These are phyloP conservation scores for Crotalus viridis DNA, from an alignment of 2,113 vertebrate genomes.

Conservation along the genomic window DNA sequence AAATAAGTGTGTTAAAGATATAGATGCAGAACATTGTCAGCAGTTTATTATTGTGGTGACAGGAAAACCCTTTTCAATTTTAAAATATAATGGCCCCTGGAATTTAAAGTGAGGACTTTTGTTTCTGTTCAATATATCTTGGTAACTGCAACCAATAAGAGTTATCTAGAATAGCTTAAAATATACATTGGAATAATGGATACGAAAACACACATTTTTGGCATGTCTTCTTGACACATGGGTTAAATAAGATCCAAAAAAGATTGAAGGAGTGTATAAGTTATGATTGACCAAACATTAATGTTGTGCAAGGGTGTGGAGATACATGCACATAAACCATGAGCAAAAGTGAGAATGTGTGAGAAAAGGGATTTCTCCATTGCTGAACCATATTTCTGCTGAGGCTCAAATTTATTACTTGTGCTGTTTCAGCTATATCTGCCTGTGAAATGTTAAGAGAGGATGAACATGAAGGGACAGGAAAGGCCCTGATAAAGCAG, in stretches of 20 bases:
- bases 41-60: slow-evolving; percentile 2
- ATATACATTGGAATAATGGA: not conserved
- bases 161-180: not conserved
- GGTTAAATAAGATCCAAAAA: not conserved
- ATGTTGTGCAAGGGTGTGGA: not conserved
- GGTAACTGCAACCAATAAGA: not conserved
- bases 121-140: not conserved
- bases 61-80: not conserved
- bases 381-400: not conserved
- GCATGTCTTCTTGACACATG: not conserved
- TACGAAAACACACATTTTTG: not conserved
- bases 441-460: not conserved
- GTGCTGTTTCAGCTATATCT: slow-evolving; percentile 1
- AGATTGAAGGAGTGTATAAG: not conserved
- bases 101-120: not conserved
- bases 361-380: not conserved
- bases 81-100: not conserved
- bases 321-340: not conserved
- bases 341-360: not conserved
- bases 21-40: not conserved
- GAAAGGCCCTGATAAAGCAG: not conserved
- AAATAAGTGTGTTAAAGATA: slow-evolving; percentile 39
- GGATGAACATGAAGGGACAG: slow-evolving; percentile 1
- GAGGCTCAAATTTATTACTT: not conserved
- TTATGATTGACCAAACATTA: not conserved